Conservation (phyloP, 2,797 vertebrate genomes). For the Discoglossus pictus region DNA sequence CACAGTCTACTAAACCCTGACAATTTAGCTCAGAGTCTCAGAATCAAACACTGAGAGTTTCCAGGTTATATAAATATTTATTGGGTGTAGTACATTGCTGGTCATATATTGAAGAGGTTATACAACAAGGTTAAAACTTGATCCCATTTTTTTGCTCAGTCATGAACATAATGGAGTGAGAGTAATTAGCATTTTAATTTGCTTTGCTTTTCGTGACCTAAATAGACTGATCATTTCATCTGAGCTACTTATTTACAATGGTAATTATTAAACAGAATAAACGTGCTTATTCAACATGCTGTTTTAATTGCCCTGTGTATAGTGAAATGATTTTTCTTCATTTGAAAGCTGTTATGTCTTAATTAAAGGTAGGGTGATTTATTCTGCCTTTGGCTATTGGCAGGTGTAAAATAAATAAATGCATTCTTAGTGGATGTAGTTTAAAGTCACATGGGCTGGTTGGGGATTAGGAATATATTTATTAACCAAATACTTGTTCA, state of each 20-base stretch:
- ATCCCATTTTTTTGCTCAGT: neutral
- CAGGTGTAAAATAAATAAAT: conserved; percentile 17
- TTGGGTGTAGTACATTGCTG: too few relatives aligned
- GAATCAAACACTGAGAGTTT: too few relatives aligned
- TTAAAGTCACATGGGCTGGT: conserved; percentile 13
- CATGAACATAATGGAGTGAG: neutral
- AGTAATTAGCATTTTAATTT: conserved; percentile 28
- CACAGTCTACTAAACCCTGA: too few relatives aligned
- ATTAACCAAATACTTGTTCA: conserved; percentile 4
- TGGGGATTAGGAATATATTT: conserved; percentile 4
- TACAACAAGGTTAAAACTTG: neutral
- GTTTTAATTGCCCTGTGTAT: conserved; percentile 33
- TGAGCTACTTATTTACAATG: conserved; percentile 41
- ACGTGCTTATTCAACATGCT: conserved; percentile 15
- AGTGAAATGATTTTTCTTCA: conserved; percentile 29
- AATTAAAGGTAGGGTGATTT: conserved; percentile 40
- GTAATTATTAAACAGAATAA: conserved; percentile 36
- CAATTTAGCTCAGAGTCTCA: too few relatives aligned
- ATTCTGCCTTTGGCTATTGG: conserved; percentile 30
- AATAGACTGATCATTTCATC: conserved; percentile 18
- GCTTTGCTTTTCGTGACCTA: conserved; percentile 5
- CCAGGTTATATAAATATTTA: too few relatives aligned
- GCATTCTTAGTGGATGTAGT: conserved; percentile 2
- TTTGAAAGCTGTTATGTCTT: conserved; percentile 30
- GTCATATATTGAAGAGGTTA: neutral